Evolutionary conservation across 2,888 invertebrate genomes (phyloP).

Genomic region (Perdita meconis): DNA sequence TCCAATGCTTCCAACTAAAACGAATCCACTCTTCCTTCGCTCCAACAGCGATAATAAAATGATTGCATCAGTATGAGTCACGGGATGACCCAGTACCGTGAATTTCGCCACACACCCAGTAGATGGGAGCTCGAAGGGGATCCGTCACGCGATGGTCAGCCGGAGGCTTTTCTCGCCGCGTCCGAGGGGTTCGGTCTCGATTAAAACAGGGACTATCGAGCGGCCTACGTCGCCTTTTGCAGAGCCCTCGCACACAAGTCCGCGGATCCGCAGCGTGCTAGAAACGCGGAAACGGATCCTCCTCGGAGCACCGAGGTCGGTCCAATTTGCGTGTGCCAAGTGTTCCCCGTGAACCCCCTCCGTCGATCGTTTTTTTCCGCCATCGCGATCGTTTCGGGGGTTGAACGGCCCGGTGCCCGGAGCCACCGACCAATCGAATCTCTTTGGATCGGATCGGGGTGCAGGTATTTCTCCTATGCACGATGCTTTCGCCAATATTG

Average conservation of each 20-base stretch:
- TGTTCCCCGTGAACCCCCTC: conserved; percentile 13
- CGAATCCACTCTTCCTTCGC: too few species aligned
- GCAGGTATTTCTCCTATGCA: not conserved
- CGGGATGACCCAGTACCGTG: too few species aligned
- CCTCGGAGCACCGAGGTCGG: conserved; percentile 32
- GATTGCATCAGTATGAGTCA: too few species aligned
- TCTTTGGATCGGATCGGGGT: not conserved
- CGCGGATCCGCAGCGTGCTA: conserved; percentile 37
- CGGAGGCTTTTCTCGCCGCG: conserved; percentile 21
- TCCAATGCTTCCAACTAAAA: too few species aligned
- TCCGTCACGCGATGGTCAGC: conserved; percentile 68
- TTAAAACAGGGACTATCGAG: conserved; percentile 63
- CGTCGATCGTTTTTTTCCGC: not conserved
- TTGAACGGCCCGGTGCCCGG: conserved; percentile 25
- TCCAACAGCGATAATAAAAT: too few species aligned
- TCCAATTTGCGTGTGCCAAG: conserved; percentile 53
- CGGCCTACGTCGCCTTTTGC: conserved; percentile 34
- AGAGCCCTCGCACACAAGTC: conserved; percentile 25
- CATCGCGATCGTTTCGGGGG: not conserved
- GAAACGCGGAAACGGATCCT: conserved; percentile 46
- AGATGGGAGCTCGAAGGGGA: conserved; percentile 30
- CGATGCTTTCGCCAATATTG: too few species aligned
- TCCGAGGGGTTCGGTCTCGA: conserved; percentile 40
- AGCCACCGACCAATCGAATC: not conserved
- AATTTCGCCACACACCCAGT: conserved; percentile 30